phyloP scores from a whole-genome alignment of 2,888 invertebrate genomes.

The Latrodectus hesperus region DNA sequence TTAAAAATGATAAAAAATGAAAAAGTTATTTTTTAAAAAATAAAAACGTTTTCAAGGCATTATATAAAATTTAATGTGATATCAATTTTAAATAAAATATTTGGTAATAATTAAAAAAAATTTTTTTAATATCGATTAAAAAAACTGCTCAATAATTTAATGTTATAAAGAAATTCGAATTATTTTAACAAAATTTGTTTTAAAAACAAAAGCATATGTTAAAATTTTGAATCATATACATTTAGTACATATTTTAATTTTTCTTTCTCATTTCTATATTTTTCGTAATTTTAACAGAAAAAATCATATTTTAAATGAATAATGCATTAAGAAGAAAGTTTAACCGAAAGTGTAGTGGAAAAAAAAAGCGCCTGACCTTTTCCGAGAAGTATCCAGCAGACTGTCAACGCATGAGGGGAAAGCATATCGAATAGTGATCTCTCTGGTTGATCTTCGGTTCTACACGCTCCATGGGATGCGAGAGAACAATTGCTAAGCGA shows the following conservation, averaged over 20 bases:
- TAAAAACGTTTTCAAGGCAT: too few species aligned
- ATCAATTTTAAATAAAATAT: too few species aligned
- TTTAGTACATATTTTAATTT: not conserved
- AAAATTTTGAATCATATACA: too few species aligned
- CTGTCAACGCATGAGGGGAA: constrained; percentile 11
- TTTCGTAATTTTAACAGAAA: not conserved
- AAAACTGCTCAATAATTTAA: too few species aligned
- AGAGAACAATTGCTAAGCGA: not conserved
- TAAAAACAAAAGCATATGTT: too few species aligned
- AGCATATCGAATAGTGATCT: constrained; percentile 34
- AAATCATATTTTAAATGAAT: not conserved
- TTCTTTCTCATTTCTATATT: not conserved
- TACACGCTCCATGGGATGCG: constrained; percentile 39
- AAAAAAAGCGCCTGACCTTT: constrained; percentile 18
- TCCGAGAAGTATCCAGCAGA: constrained; percentile 30
- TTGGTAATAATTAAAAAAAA: too few species aligned
- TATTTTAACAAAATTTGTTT: too few species aligned
- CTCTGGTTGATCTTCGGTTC: constrained; percentile 2
- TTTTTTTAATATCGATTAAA: too few species aligned
- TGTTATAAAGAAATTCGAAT: too few species aligned
- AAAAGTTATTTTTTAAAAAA: too few species aligned
- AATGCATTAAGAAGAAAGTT: not conserved
- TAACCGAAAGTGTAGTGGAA: not conserved
- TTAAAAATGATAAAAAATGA: too few species aligned
- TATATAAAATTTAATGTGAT: too few species aligned